Base-by-base conservation (phyloP, 1,140 invertebrate species). In the Drosophila setifemur region DNA sequence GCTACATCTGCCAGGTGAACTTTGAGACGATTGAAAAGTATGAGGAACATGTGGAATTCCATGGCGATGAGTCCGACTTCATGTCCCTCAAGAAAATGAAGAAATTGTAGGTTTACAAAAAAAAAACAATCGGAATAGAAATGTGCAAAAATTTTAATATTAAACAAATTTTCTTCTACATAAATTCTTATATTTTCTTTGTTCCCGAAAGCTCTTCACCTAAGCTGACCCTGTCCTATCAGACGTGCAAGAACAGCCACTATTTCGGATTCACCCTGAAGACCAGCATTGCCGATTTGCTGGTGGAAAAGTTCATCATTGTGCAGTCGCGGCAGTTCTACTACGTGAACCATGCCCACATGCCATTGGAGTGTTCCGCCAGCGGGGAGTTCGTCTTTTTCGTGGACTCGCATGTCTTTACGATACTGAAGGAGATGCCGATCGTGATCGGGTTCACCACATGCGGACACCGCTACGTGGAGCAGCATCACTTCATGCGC, bases 401-500 rank as follows among this genome's bases (percentile, higher is more conserved):
- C 53, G 83, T 89, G n/a, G 88, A 89, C 57, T 83, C 76, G 16
- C 88, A 89, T 35, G 67, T 89, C 6, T 89, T 89, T 19, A 73
- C 69, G 40, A 86, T 86, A 11, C 29, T 78, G 14, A 49, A 78
- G 4, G 88, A 88, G 28, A 77, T 83, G 48, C 88, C 88, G 4
- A 88, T 89, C 45, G 60, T 89, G 3, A 73, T 89, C 26, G 67
- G 73, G 7, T 86, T 74, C 9, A 49, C 66, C 14, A 57, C 42
- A 6, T 33, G 60, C 23, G 71, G 49, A 0, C 21, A 53, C 9
- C 58, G 58, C 42, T 83, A 68, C 50, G 69, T 89, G 25, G 88
- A 89, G 25, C 83, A 89, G 40, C 88, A 89, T 66, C 88, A 89
- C 57, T 89, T 89, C 23, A 85, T 88, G 85, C 73, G 74, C 6